These are phyloP conservation scores for Decapterus maruadsi DNA, from an alignment of 2,797 vertebrate species.

Conservation along the genomic window DNA sequence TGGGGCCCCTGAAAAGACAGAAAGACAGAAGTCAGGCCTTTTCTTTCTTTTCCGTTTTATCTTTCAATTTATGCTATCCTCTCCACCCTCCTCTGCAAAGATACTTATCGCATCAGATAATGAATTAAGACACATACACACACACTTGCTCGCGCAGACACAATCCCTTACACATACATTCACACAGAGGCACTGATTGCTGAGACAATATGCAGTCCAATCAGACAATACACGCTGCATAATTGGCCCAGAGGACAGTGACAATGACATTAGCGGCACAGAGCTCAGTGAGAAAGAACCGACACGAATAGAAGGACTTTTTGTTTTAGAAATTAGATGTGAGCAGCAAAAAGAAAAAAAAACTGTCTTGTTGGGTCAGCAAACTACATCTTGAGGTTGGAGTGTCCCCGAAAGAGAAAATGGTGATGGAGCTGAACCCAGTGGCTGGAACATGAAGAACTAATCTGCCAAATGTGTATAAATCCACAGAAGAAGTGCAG, in stretches of 20 bases:
- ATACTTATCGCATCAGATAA: conserved; percentile 80
- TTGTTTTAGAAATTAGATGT: conserved; percentile 66
- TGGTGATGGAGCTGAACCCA: conserved; percentile 27
- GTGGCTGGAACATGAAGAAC: conserved; percentile 17
- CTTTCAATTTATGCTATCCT: conserved; percentile 77
- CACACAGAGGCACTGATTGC: conserved; percentile 59
- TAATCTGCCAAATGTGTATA: conserved; percentile 35
- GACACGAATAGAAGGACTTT: conserved; percentile 58
- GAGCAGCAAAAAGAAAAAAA: conserved; percentile 37
- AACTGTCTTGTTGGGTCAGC: conserved; percentile 70
- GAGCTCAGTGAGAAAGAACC: conserved; percentile 43
- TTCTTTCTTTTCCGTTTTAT: conserved; percentile 78
- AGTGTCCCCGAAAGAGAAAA: conserved; percentile 54
- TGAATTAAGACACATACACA: conserved; percentile 55
- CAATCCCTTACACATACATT: conserved; percentile 59
- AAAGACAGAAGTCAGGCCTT: conserved; percentile 86
- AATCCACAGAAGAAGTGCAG: neutral
- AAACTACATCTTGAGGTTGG: conserved; percentile 55
- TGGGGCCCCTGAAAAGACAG: conserved; percentile 77
- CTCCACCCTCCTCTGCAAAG: conserved; percentile 72
- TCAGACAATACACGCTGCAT: conserved; percentile 71
- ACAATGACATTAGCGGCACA: conserved; percentile 74
- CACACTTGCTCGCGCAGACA: conserved; percentile 52
- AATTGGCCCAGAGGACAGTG: conserved; percentile 76
- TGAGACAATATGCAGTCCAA: conserved; percentile 76